Evolutionary conservation across 2,113 vertebrate genomes (phyloP).

Genomic region (Apodemus sylvaticus): DNA sequence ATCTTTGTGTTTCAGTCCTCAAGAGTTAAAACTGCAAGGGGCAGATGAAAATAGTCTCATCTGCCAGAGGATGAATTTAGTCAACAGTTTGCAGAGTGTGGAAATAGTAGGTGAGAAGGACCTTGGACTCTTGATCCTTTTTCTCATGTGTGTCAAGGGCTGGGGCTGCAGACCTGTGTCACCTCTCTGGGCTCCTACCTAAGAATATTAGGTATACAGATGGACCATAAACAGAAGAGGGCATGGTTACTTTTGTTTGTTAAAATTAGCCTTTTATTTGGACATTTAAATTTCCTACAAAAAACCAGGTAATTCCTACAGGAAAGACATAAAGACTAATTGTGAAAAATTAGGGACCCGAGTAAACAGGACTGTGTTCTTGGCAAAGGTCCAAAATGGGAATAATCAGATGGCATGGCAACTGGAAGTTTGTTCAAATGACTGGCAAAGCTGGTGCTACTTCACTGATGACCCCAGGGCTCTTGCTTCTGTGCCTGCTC

Average conservation of each 20-base stretch:
- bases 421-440: neutral
- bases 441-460: neutral
- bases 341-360: conserved; percentile 49
- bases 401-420: neutral
- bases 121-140: neutral
- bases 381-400: neutral
- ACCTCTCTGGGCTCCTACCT: neutral
- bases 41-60: conserved; percentile 78
- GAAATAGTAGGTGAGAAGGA: neutral
- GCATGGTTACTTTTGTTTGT: neutral
- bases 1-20: conserved; percentile 82
- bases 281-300: conserved; percentile 37
- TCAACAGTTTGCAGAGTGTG: conserved; percentile 59
- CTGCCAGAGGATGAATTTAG: conserved; percentile 65
- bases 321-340: conserved; percentile 42
- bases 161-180: neutral
- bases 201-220: conserved; percentile 30
- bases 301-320: neutral
- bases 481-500: too few relatives aligned
- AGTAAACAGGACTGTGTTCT: neutral
- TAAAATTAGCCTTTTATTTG: conserved; percentile 40
- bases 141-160: neutral
- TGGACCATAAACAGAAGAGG: conserved; percentile 8
- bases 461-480: neutral
- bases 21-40: conserved; percentile 77